A percentile compares a stretch with the other conserved stretches of the same genome.
Conservation (phyloP, 2,113 vertebrate genomes). For the Engystomops pustulosus region DNA sequence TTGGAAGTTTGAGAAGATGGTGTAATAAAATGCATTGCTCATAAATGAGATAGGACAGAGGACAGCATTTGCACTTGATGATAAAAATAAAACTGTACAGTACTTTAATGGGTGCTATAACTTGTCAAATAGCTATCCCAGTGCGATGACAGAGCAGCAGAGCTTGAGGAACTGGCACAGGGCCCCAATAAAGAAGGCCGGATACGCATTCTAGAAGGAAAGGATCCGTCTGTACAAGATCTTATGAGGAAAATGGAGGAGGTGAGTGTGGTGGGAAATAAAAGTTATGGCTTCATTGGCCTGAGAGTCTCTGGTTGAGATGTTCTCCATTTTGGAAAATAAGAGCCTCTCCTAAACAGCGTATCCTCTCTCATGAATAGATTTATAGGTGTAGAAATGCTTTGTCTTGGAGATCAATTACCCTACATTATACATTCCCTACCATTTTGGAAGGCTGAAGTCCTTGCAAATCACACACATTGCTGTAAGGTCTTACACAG, state of each 20-base stretch:
- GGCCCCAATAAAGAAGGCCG: constrained; percentile 65
- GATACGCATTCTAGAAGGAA: constrained; percentile 75
- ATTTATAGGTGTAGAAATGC: no score
- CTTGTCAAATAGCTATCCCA: constrained; percentile 79
- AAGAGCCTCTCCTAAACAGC: no score
- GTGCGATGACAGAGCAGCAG: constrained; percentile 77
- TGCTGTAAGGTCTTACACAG: no score
- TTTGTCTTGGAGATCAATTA: no score
- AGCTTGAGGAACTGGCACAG: constrained; percentile 70
- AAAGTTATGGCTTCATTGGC: no score
- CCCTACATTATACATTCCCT: no score
- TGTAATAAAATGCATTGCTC: not conserved
- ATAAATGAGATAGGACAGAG: not conserved
- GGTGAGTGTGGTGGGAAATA: constrained; percentile 75
- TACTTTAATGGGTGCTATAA: not conserved
- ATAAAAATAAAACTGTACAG: not conserved
- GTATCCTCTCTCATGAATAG: no score
- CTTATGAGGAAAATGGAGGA: constrained; percentile 82
- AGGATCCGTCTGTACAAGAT: constrained; percentile 77
- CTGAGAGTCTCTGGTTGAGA: no score
- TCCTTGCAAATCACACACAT: no score
- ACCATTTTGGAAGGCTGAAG: no score
- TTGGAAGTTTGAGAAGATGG: not conserved
- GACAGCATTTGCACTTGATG: not conserved
- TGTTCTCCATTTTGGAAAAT: no score